Percentiles rank a stretch among this genome's conserved stretches.
Conservation (phyloP, 2,113 vertebrate species). For the Scatophagus argus region DNA sequence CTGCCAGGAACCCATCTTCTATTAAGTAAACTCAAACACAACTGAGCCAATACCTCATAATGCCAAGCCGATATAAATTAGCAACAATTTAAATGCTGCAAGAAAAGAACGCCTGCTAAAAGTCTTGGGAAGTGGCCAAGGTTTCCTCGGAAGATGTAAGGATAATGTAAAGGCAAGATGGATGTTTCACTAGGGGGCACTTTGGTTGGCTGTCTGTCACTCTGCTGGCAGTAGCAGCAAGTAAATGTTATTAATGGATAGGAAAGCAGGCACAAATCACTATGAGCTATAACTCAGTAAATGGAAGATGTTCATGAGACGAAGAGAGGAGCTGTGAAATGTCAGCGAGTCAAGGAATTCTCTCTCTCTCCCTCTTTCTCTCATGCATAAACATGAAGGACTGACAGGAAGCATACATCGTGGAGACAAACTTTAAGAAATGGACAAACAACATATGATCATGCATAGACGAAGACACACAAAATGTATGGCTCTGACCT, state of each 20-base stretch:
- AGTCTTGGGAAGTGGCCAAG: constrained; percentile 45
- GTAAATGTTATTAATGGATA: constrained; percentile 74
- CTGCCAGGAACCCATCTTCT: background rate
- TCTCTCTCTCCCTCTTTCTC: background rate
- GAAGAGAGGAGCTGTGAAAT: constrained; percentile 44
- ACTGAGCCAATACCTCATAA: constrained; percentile 8
- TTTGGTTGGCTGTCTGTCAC: constrained; percentile 70
- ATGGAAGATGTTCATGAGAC: constrained; percentile 44
- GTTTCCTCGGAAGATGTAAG: constrained; percentile 47
- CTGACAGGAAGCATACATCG: constrained; percentile 12
- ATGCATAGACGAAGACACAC: constrained; percentile 11
- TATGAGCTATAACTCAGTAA: constrained; percentile 60
- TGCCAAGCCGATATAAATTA: constrained; percentile 26
- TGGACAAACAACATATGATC: constrained; percentile 13
- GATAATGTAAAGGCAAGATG: constrained; percentile 55
- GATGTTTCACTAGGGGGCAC: constrained; percentile 65
- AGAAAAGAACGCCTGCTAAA: constrained; percentile 20
- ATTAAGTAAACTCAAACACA: constrained; percentile 1
- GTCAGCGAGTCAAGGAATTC: constrained; percentile 24
- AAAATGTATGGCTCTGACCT: constrained; percentile 47
- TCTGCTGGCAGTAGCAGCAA: constrained; percentile 51
- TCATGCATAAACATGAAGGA: constrained; percentile 53
- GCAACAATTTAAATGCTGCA: constrained; percentile 15
- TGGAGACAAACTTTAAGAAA: constrained; percentile 21
- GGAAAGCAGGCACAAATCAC: constrained; percentile 69